These are phyloP conservation scores for Pollicipes pollicipes DNA, from an alignment of 1,140 invertebrate genomes.

Conservation along the genomic window DNA sequence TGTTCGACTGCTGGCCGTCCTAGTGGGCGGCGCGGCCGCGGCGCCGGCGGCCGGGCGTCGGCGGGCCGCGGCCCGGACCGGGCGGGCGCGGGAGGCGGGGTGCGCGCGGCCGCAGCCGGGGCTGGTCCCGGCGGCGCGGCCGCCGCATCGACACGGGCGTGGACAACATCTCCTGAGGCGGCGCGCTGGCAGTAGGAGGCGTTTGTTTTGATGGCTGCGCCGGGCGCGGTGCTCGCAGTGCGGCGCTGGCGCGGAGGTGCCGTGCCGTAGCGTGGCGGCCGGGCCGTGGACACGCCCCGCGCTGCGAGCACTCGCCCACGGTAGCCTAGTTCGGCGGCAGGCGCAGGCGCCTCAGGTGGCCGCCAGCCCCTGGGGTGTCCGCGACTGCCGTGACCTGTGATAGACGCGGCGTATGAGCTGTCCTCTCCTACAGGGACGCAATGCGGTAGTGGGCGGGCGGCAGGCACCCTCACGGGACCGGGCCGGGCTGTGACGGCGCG, in stretches of 20 bases:
- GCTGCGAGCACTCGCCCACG: too few relatives aligned
- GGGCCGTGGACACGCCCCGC: too few relatives aligned
- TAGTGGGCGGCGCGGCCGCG: conserved; percentile 17
- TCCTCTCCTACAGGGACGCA: neutral
- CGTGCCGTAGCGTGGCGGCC: neutral
- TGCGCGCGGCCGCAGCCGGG: too few relatives aligned
- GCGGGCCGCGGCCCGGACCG: too few relatives aligned
- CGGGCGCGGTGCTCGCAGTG: neutral
- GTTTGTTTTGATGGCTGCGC: neutral
- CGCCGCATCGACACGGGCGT: neutral
- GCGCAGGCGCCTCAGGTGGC: too few relatives aligned
- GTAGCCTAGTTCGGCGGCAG: neutral
- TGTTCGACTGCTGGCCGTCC: conserved; percentile 70
- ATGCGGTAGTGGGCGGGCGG: neutral
- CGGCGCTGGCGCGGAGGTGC: too few relatives aligned
- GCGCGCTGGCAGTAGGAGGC: too few relatives aligned
- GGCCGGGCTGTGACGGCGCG: neutral
- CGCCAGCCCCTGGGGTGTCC: too few relatives aligned
- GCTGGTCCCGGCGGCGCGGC: too few relatives aligned
- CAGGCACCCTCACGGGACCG: too few relatives aligned
- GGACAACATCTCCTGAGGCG: neutral
- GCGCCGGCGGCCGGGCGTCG: conserved; percentile 7
- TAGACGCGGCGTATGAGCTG: too few relatives aligned
- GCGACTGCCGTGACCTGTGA: neutral
- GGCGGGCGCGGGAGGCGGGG: too few relatives aligned